Conservation (phyloP, 2,113 vertebrate genomes). For the Pipa parva region DNA sequence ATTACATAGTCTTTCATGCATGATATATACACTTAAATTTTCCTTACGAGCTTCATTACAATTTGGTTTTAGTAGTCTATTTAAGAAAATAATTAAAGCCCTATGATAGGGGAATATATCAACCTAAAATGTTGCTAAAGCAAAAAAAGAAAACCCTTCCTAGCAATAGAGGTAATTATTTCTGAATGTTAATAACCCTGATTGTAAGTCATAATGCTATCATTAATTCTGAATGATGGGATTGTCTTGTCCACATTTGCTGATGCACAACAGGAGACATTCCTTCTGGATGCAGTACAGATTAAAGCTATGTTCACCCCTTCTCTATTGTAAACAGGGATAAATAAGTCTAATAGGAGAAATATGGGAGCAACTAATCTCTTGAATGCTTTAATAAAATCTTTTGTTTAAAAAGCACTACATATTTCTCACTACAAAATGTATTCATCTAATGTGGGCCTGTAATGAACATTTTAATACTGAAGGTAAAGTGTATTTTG, state of each 20-base stretch:
- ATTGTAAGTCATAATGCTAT: constrained; percentile 31
- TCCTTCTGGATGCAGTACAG: background rate
- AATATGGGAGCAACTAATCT: too few species aligned
- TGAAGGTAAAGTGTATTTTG: too few species aligned
- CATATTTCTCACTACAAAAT: too few species aligned
- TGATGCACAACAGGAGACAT: constrained; percentile 17
- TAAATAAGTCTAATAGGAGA: too few species aligned
- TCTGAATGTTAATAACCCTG: constrained; percentile 18
- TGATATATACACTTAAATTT: constrained; percentile 7
- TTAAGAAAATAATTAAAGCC: constrained; percentile 36
- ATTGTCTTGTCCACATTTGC: constrained; percentile 8
- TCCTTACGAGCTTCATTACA: constrained; percentile 23
- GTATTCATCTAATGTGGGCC: too few species aligned
- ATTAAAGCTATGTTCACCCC: constrained; percentile 13
- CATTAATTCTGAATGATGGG: constrained; percentile 35
- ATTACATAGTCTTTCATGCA: background rate
- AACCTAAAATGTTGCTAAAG: constrained; percentile 21
- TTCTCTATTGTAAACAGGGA: constrained; percentile 4
- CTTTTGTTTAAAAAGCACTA: too few species aligned
- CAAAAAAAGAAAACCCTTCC: constrained; percentile 27
- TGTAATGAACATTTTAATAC: too few species aligned
- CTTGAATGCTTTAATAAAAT: too few species aligned
- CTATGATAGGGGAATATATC: constrained; percentile 35
- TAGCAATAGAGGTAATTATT: constrained; percentile 29
- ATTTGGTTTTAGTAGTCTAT: constrained; percentile 18